Percentiles rank a stretch among this genome's conserved stretches.
Conservation (phyloP, 2,797 vertebrate genomes). For the Propithecus perrieri region DNA sequence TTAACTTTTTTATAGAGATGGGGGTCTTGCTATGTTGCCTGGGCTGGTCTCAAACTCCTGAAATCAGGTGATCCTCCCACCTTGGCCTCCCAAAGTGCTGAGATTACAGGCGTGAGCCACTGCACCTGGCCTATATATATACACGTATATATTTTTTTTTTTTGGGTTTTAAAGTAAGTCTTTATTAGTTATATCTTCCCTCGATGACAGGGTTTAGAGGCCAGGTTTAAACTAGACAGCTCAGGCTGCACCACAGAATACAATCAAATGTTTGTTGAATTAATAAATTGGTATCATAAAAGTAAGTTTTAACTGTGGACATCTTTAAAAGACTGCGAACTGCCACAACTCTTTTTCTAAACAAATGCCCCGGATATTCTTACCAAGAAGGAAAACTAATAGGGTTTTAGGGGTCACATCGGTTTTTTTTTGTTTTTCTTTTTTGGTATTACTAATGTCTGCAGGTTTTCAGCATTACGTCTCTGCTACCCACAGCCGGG, state of each 20-base stretch:
- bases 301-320: slow-evolving; percentile 13
- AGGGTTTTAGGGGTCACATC: neutral
- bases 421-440: neutral
- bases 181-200: slow-evolving; percentile 28
- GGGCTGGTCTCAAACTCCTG: too few species aligned
- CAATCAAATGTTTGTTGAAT: slow-evolving; percentile 17
- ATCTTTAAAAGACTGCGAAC: slow-evolving; percentile 5
- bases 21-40: too few species aligned
- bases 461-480: slow-evolving; percentile 12
- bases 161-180: slow-evolving; percentile 30
- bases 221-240: neutral
- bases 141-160: neutral
- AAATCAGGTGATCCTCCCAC: too few species aligned
- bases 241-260: neutral
- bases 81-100: too few species aligned
- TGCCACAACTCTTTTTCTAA: slow-evolving; percentile 25
- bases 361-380: slow-evolving; percentile 50
- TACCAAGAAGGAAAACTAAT: neutral
- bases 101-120: too few species aligned
- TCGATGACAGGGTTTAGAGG: slow-evolving; percentile 3
- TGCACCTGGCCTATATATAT: too few species aligned
- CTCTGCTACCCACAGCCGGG: slow-evolving; percentile 30
- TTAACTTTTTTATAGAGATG: too few species aligned
- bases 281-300: slow-evolving; percentile 35
- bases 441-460: neutral